A percentile compares a stretch with the other conserved stretches of the same genome.
phyloP scores from a whole-genome alignment of 2,113 vertebrate species.

The Calypte anna region DNA sequence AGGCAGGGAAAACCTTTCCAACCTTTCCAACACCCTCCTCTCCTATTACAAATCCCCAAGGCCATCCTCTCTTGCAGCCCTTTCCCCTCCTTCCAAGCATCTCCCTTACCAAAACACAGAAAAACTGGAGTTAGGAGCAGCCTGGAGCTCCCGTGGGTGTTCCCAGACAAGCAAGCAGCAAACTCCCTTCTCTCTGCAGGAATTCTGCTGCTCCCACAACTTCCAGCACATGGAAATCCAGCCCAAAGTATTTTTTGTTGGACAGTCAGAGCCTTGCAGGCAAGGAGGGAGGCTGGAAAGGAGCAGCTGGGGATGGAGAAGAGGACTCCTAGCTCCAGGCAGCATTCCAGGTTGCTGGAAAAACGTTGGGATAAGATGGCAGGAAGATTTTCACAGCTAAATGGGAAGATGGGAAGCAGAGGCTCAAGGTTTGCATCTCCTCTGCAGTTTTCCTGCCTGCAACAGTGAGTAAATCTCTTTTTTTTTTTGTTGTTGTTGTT shows the following conservation, averaged over 20 bases:
- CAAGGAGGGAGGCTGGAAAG: background rate
- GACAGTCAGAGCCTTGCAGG: background rate
- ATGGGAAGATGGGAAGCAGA: background rate
- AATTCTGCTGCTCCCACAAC: rapidly evolving
- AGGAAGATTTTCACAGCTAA: background rate
- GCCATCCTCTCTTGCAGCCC: background rate
- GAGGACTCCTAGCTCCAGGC: too few relatives aligned
- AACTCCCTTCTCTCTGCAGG: background rate
- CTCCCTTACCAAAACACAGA: background rate
- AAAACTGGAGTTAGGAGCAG: background rate
- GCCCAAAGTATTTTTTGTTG: background rate
- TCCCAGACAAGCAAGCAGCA: rapidly evolving
- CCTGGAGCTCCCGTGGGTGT: rapidly evolving
- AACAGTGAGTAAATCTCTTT: background rate
- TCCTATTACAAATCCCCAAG: background rate
- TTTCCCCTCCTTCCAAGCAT: background rate
- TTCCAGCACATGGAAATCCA: background rate
- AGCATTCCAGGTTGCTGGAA: background rate
- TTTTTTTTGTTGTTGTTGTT: background rate
- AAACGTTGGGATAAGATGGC: background rate
- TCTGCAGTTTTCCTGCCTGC: background rate
- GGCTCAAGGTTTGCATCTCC: background rate
- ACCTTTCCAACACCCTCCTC: too few relatives aligned
- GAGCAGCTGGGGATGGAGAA: background rate
- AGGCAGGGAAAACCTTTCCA: too few relatives aligned